Conservation (phyloP, 2,113 vertebrate species). For the Puntigrus tetrazona region DNA sequence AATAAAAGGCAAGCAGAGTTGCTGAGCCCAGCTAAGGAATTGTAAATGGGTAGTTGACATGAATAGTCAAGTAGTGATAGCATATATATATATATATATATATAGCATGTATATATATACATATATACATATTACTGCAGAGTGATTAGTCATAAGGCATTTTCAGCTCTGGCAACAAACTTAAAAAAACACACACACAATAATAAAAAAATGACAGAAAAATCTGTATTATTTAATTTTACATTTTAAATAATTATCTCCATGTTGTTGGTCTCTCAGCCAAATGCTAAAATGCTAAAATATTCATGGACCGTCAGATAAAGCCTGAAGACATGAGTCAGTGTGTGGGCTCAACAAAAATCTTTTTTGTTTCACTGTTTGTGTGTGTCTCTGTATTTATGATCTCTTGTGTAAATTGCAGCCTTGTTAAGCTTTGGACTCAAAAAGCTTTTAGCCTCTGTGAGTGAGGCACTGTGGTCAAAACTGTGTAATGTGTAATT, state of each 20-base stretch:
- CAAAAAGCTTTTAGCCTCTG: slow-evolving; percentile 62
- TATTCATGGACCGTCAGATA: slow-evolving; percentile 9
- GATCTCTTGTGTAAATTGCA: slow-evolving; percentile 15
- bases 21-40: background rate
- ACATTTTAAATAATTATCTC: background rate
- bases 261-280: background rate
- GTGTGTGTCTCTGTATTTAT: slow-evolving; percentile 2
- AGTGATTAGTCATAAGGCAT: background rate
- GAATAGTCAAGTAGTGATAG: background rate
- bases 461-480: slow-evolving; percentile 46
- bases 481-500: slow-evolving; percentile 55
- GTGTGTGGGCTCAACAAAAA: slow-evolving; percentile 20
- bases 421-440: slow-evolving; percentile 53
- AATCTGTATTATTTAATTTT: background rate
- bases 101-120: no score
- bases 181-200: background rate
- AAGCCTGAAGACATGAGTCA: slow-evolving; percentile 30
- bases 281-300: slow-evolving; percentile 35
- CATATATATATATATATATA: no score
- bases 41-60: background rate
- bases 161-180: background rate
- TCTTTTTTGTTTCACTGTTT: slow-evolving; percentile 16
- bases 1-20: background rate
- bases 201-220: background rate
- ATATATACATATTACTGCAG: no score